Base-by-base conservation (phyloP, 2,888 invertebrate genomes). In the Muschampia plurimacula region DNA sequence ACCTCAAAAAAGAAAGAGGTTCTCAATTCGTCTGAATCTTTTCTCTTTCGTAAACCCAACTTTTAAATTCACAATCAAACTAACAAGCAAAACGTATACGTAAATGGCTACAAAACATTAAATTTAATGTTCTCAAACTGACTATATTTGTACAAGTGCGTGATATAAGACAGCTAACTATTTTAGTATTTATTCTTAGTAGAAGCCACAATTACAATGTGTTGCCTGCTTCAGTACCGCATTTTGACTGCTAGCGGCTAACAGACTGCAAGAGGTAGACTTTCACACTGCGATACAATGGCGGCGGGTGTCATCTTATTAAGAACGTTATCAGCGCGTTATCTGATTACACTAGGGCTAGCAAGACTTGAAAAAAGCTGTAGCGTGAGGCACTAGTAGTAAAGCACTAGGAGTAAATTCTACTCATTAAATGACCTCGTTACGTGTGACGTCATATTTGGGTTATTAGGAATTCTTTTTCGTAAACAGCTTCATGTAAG, bases 301-400 rank as follows among this genome's bases (percentile, higher is more conserved):
- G 49, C 39, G 59, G 62, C 57, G 67, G 69, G 73, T 76, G 77
- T 70, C 67, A 71, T 73, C 73, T 76, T 75, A 76, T 32, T 55
- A 22, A 55, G 55, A 55, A 57, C 59, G 49, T 76, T 76, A 77
- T 77, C 78, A 70, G 41, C 15, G 44, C n/a, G 66, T 63, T 73
- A 73, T 77, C 77, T 67, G 62, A 67, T 52, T 49, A 62, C 66
- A 6, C 2, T 59, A 70, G 65, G 70, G 70, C 57, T 70, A 22
- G n/a, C 39, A 32, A 60, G 32, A 32, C 32, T 32, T 3, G 32
- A 2, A 32, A 32, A 13, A 49, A 5, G 41, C 41, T 41, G 41
- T 41, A 41, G 8, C 9, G 41, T 41, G 3, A 32, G 32, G 2
- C 32, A 32, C 32, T 3, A 32, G 32, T 22, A 22, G 32, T 32